These are phyloP conservation scores for Sula dactylatra DNA, from an alignment of 2,113 vertebrate species.

Conservation along the genomic window DNA sequence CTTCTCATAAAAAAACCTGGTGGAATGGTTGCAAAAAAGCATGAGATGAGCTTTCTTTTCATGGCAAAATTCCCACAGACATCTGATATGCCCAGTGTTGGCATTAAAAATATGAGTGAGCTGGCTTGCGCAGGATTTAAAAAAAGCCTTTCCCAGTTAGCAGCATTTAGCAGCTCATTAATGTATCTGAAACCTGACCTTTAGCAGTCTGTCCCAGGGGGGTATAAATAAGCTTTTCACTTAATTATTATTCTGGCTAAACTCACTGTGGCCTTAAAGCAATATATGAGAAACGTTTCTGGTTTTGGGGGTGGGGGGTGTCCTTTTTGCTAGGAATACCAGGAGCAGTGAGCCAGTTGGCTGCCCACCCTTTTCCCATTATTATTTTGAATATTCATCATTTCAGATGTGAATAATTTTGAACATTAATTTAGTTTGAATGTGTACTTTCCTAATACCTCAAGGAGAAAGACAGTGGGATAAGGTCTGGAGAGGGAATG, in stretches of 20 bases:
- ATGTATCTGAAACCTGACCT: conserved; percentile 21
- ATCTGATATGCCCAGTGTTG: background rate
- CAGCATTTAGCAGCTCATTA: conserved; percentile 40
- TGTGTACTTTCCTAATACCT: background rate
- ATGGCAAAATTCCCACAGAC: background rate
- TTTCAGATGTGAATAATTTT: background rate
- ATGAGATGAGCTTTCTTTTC: background rate
- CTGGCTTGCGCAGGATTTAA: background rate
- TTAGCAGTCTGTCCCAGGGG: background rate
- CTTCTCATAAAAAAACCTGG: background rate
- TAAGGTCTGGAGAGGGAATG: background rate
- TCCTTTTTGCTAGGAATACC: background rate
- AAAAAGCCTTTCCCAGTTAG: background rate
- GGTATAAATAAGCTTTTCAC: background rate
- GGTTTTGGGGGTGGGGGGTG: background rate
- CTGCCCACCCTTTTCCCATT: background rate
- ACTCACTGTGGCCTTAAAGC: background rate
- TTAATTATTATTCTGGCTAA: background rate
- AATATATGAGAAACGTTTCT: background rate
- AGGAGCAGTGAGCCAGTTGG: background rate
- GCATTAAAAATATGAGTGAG: background rate
- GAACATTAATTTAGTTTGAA: background rate
- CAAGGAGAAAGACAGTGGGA: background rate
- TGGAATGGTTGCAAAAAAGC: conserved; percentile 1
- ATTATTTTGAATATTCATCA: background rate